Evolutionary conservation across 2,113 vertebrate species (phyloP), one percentile per base, ranked within the genome.

Genomic region (Scomber scombrus): DNA sequence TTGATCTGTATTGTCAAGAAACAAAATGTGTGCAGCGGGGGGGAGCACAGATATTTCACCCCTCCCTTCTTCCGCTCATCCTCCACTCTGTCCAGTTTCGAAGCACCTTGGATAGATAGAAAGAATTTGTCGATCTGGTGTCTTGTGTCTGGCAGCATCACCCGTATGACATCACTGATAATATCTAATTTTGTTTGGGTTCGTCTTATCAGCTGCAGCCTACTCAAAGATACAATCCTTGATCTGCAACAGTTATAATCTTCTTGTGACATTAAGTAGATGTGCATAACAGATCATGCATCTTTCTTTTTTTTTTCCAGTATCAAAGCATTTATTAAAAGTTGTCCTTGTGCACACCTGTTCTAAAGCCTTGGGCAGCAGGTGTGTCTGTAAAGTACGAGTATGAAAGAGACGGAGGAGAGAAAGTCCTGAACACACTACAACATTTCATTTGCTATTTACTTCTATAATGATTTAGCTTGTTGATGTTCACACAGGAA

Each of bases 1-100:
- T 72, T 83, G 85, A 89, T 78, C 66, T 15, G 71, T 65, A n/a
- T 71, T 81, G 83, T 70, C 65, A 68, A 67, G 63, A 71, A 65
- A 50, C 26, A 74, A 45, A 79, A 47, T 34, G 45, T 67, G 46
- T 54, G 49, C 54, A 29, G 67, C 52, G 1, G 65, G 34, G 65
- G 34, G 7, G 60, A 71, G 60, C 43, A 26, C 58, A 7, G 26
- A 31, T 49, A 13, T 46, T n/a, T 49, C 29, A 1, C 64, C 3
- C 3, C 55, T 16, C 46, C 19, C 3, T 14, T 23, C 18, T 3
- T 14, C 21, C 11, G 2, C 52, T 26, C 16, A 3, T 60, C 65
- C 49, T 61, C 43, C 18, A 18, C 62, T 57, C 31, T 26, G 77
- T 63, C 80, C 83, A 5, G 34, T 29, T 50, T 26, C 23, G 45